phyloP scores from a whole-genome alignment of 2,113 vertebrate species.

The Peromyscus polionotus region DNA sequence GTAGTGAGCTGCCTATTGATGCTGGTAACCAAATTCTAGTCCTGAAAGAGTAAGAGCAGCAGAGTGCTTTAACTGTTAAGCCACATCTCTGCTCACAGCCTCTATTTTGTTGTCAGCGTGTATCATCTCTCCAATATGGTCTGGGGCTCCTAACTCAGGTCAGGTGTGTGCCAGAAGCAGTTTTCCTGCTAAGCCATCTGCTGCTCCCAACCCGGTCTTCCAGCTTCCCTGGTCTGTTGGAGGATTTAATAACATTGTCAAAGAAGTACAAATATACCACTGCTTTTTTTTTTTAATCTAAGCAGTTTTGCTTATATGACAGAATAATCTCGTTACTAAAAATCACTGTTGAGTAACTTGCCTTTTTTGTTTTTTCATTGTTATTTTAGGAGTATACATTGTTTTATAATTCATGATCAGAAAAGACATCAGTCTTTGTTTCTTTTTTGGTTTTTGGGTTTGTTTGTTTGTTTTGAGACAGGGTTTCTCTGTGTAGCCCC shows the following conservation, averaged over 20 bases:
- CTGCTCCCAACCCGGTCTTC: neutral
- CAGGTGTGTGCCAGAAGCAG: neutral
- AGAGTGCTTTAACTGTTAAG: neutral
- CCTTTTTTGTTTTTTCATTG: neutral
- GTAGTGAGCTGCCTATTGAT: neutral
- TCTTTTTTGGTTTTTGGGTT: too few relatives aligned
- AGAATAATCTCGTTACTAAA: conserved; percentile 15
- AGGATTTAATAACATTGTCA: neutral
- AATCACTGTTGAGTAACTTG: neutral
- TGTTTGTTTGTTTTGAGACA: neutral
- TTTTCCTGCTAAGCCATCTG: neutral
- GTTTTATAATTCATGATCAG: neutral
- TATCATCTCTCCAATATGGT: too few relatives aligned
- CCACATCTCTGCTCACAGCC: neutral
- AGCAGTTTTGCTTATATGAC: neutral
- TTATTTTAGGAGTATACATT: neutral
- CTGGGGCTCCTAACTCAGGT: neutral
- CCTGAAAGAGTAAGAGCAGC: neutral
- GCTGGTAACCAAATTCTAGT: neutral
- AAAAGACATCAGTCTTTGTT: neutral
- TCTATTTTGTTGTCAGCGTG: neutral
- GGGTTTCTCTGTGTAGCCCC: neutral
- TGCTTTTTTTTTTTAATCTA: neutral
- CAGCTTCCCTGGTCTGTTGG: neutral
- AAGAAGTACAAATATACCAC: neutral